Conservation (phyloP, 2,113 vertebrate genomes). For the Atherinomorus stipes region DNA sequence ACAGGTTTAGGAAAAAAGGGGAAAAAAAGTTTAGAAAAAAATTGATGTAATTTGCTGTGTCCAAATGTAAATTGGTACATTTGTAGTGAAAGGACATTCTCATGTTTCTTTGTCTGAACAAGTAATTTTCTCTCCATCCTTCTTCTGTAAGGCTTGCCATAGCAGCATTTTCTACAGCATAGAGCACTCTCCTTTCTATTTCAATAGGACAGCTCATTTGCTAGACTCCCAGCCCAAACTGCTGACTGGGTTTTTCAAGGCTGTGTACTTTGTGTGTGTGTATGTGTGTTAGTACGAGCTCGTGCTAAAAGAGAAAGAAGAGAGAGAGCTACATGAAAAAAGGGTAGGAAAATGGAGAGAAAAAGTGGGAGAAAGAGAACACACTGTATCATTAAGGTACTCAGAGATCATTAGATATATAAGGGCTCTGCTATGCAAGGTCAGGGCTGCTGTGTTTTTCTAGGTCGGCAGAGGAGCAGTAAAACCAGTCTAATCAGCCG, state of each 20-base stretch:
- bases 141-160: constrained; percentile 79
- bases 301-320: constrained; percentile 62
- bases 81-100: constrained; percentile 82
- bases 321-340: constrained; percentile 52
- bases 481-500: constrained; percentile 78
- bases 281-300: constrained; percentile 39
- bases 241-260: constrained; percentile 84
- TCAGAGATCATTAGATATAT: constrained; percentile 84
- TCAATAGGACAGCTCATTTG: constrained; percentile 89
- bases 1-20: neutral
- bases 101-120: constrained; percentile 83
- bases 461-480: constrained; percentile 71
- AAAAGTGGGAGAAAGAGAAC: constrained; percentile 60
- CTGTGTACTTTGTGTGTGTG: constrained; percentile 63
- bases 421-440: constrained; percentile 79
- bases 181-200: constrained; percentile 83
- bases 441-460: constrained; percentile 77
- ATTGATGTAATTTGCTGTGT: constrained; percentile 78
- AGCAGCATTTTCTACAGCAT: constrained; percentile 84
- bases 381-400: constrained; percentile 81
- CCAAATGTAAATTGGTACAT: constrained; percentile 83
- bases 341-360: constrained; percentile 65
- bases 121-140: constrained; percentile 79
- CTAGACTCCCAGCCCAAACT: constrained; percentile 83
- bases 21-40: constrained; percentile 44